Conservation (phyloP, 2,797 vertebrate species). For the Heteromormyrus szaboi region DNA sequence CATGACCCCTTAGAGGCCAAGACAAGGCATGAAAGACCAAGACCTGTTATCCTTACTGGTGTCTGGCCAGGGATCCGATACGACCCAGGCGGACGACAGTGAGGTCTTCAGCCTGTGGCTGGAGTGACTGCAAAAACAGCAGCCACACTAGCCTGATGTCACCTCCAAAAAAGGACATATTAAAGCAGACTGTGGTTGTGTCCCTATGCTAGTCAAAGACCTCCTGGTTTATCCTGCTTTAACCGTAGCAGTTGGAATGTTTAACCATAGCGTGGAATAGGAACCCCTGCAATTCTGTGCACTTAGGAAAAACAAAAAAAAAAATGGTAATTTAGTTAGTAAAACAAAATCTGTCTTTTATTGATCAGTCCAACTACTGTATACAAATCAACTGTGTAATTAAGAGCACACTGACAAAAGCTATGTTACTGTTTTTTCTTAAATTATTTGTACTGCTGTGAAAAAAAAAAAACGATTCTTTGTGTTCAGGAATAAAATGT, state of each 20-base stretch:
- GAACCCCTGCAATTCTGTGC: neutral
- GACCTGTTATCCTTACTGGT: conserved; percentile 31
- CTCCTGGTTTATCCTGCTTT: neutral
- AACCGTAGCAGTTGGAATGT: neutral
- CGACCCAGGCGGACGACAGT: neutral
- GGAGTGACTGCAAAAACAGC: neutral
- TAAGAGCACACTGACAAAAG: neutral
- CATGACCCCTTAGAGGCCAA: conserved; percentile 33
- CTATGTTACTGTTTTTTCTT: neutral
- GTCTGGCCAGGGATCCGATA: conserved; percentile 13
- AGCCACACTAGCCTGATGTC: neutral
- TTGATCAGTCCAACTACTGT: neutral
- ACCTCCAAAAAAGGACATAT: neutral
- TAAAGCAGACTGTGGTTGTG: neutral
- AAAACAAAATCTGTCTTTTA: neutral
- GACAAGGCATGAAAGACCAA: neutral
- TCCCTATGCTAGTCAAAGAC: neutral
- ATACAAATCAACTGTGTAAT: neutral
- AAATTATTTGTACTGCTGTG: neutral
- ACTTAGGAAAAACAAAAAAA: neutral
- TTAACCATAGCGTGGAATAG: neutral
- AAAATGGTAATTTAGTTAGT: neutral
- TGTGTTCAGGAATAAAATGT: neutral
- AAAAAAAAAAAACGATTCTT: neutral
- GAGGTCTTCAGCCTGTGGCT: neutral